Evolutionary conservation across 1,140 invertebrate genomes (phyloP), one percentile per base, ranked within the genome.

Genomic region (Aleiodes sp.): DNA sequence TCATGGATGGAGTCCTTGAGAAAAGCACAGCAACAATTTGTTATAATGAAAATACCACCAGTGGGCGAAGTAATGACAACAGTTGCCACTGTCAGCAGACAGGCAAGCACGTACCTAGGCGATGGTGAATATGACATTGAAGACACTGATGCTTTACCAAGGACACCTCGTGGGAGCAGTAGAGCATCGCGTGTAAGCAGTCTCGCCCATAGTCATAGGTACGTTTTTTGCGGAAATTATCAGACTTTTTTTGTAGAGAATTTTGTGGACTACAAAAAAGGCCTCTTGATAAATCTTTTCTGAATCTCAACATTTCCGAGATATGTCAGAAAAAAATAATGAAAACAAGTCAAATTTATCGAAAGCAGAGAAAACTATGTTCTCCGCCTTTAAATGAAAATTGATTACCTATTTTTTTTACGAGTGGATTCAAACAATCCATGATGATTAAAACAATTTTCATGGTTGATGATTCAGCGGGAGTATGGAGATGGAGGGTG

Each of bases 401-500:
- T 1, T 59, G 4, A 24, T 14, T n/a, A 59, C 4, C 31, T 59
- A 14, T 62, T 35, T 24, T 61, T 33, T 31, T 61, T 31, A 10
- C 6, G 39, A 4, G 21, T 24, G 29, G 10, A 52, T 29, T 14
- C 4, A 46, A 8, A 46, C 28, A 43, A 64, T 19, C 29, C 4
- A 7, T 19, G 0, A 4, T 28, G 33, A 9, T 52, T 35, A 9
- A 29, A 26, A 24, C 29, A 35, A 52, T 21, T 52, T 52, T 24
- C 12, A 52, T 19, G 21, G 1, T 52, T 52, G 21, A 46, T 80
- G n/a, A 84, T 83, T 19, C 68, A 92, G 92, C 78, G 92, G 92
- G 70, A 92, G 91, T 35, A 89, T 93, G 64, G 92, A 93, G 78
- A 92, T 92, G 90, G 92, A 92, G 76, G 91, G 87, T 29, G 82